phyloP scores from a whole-genome alignment of 2,797 vertebrate genomes.

The Petrocephalus schoutedeni region DNA sequence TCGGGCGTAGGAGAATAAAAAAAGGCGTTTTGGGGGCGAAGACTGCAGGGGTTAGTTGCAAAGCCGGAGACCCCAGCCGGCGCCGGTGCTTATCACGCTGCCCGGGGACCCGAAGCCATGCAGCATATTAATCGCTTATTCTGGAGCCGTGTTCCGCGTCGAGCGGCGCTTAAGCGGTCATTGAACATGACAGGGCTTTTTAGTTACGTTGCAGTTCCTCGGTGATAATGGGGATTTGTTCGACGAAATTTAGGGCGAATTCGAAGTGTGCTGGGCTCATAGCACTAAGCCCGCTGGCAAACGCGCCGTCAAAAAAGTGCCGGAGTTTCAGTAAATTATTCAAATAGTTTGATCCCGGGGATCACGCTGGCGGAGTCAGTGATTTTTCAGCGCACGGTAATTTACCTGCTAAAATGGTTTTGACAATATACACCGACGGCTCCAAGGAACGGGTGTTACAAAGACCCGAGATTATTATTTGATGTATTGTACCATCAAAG shows the following conservation, averaged over 20 bases:
- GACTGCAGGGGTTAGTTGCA: constrained; percentile 33
- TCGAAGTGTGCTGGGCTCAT: neutral
- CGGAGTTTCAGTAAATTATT: neutral
- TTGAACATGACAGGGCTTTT: neutral
- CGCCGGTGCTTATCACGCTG: neutral
- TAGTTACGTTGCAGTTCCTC: neutral
- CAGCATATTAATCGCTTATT: neutral
- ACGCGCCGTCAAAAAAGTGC: neutral
- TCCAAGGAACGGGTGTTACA: neutral
- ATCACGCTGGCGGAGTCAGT: neutral
- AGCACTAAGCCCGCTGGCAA: neutral
- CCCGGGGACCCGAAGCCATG: neutral
- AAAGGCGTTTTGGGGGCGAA: neutral
- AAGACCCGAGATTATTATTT: neutral
- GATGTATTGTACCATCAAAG: neutral
- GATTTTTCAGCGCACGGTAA: neutral
- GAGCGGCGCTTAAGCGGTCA: neutral
- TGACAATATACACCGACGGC: neutral
- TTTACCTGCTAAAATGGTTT: neutral
- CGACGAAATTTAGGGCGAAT: neutral
- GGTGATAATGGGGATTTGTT: neutral
- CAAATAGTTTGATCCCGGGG: neutral
- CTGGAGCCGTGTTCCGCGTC: neutral
- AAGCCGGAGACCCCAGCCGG: neutral
- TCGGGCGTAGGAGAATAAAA: constrained; percentile 17